These are phyloP conservation scores for Lophochroa leadbeateri DNA, from an alignment of 2,113 vertebrate genomes.

Conservation along the genomic window DNA sequence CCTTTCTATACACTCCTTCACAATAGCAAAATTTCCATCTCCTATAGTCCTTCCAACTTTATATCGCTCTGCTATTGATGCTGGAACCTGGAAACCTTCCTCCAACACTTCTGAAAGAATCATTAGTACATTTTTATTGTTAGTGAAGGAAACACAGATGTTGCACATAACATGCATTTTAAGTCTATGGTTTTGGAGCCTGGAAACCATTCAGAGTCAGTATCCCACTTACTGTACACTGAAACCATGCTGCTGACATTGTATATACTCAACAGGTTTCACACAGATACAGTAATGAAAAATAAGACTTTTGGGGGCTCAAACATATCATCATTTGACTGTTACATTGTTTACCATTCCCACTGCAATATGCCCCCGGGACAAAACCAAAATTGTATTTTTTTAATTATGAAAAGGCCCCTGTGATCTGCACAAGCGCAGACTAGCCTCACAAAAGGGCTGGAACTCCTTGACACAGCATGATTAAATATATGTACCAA, in stretches of 20 bases:
- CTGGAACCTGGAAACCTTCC: conserved; percentile 87
- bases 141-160: conserved; percentile 72
- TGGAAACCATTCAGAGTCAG: conserved; percentile 62
- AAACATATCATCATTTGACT: conserved; percentile 22
- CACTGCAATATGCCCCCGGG: not conserved
- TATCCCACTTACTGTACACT: conserved; percentile 54
- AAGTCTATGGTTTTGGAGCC: conserved; percentile 30
- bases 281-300: conserved; percentile 62
- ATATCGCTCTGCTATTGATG: conserved; percentile 92
- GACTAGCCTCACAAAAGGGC: conserved; percentile 10
- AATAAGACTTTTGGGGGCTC: conserved; percentile 48
- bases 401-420: conserved; percentile 56
- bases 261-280: conserved; percentile 60
- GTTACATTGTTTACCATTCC: not conserved
- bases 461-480: conserved; percentile 40
- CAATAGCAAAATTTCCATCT: conserved; percentile 96
- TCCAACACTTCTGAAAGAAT: conserved; percentile 86
- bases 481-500: conserved; percentile 73
- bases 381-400: conserved; percentile 58
- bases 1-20: conserved; percentile 97
- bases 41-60: conserved; percentile 95
- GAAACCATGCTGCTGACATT: conserved; percentile 35
- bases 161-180: conserved; percentile 63
- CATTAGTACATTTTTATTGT: conserved; percentile 74
- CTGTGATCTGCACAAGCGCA: conserved; percentile 42